Evolutionary conservation across 2,888 invertebrate species (phyloP), one percentile per base, ranked within the genome.

Genomic region (Aelia acuminata): DNA sequence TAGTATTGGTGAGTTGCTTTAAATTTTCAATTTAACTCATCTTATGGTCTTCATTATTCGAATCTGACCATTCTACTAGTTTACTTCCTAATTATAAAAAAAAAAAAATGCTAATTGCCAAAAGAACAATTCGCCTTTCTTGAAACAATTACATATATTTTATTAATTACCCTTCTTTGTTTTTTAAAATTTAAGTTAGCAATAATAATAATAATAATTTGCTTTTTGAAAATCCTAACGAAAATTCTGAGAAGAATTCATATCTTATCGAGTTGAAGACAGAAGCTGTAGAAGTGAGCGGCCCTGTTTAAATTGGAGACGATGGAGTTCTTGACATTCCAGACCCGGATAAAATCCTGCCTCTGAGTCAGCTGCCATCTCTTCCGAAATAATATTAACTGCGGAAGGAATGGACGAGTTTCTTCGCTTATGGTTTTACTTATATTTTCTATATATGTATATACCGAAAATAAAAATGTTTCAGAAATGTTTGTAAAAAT

Each of bases 281-380:
- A 11, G 26, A 1, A 26, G 11, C 18, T 22, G 57, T 53, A n/a
- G n/a, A 13, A 26, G 26, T 26, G 57, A 57, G 57, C 22, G 26
- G 57, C 57, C 13, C 3, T 26, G 57, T 26, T 57, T 26, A 57
- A 57, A 57, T 57, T 57, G 26, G 57, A 57, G 57, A 26, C n/a
- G 57, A 57, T 57, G 26, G 57, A 57, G 26, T 57, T 57, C 57
- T 57, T 57, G 57, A 57, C 11, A 57, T 57, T 57, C 57, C 57
- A 26, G 57, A 22, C 26, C 26, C 0, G 13, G 26, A 26, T 26
- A 3, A 57, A 57, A 57, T 57, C 53, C 57, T 53, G 53, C 0
- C 2, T 8, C 53, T 7, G 53, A 50, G 20, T 50, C 53, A 22
- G 53, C 49, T 7, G n/a, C n/a, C 50, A 50, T 50, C 50, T 49